Evolutionary conservation across 2,113 vertebrate genomes (phyloP).

Genomic region (Callospermophilus lateralis): DNA sequence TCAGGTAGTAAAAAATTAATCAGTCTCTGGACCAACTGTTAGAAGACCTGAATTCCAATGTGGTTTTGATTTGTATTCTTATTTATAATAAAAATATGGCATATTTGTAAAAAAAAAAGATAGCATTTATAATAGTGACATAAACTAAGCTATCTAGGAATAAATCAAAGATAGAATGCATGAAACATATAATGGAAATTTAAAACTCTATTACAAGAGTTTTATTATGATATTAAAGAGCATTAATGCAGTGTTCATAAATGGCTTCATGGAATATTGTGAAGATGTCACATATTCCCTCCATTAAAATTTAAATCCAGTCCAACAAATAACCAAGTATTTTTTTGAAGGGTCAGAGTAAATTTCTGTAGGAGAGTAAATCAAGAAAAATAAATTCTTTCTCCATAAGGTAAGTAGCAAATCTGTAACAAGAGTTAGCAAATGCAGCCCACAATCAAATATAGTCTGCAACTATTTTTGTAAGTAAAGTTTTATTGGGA

Average conservation of each 20-base stretch:
- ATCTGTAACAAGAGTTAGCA: not conserved
- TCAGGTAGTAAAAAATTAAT: not conserved
- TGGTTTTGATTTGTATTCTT: conserved; percentile 36
- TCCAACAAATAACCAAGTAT: not conserved
- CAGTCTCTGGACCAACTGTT: not conserved
- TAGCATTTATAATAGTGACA: conserved; percentile 57
- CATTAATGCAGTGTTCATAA: conserved; percentile 35
- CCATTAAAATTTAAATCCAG: conserved; percentile 33
- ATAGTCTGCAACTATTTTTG: not conserved
- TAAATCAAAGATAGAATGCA: conserved; percentile 54
- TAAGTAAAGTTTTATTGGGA: conserved; percentile 58
- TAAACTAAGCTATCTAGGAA: conserved; percentile 53
- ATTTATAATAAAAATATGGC: not conserved
- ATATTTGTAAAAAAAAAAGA: conserved; percentile 12
- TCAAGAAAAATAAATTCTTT: not conserved
- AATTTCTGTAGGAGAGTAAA: conserved; percentile 22
- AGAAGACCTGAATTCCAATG: not conserved
- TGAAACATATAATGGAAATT: conserved; percentile 66
- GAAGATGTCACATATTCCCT: not conserved
- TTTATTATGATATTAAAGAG: conserved; percentile 49
- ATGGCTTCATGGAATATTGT: conserved; percentile 43
- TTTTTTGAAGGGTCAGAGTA: not conserved
- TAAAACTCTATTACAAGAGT: conserved; percentile 44
- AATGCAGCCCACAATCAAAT: not conserved
- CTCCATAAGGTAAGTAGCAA: not conserved